Evolutionary conservation across 2,888 invertebrate species (phyloP).

Genomic region (Trichogramma evanescens): DNA sequence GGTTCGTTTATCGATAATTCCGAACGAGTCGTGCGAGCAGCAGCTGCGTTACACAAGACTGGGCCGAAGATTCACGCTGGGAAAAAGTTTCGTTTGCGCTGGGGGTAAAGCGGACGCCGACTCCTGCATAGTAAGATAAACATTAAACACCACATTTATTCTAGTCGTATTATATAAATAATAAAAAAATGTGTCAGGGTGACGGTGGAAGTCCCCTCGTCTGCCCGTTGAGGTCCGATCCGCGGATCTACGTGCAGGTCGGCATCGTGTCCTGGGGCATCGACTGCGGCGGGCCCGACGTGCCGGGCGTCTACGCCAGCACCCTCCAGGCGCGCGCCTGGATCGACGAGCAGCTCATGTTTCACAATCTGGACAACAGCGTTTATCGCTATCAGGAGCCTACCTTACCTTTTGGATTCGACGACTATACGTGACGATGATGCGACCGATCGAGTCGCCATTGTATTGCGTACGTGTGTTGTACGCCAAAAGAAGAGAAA

Average conservation of each 20-base stretch:
- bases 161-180: not conserved
- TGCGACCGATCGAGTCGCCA: too few relatives aligned
- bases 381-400: constrained; percentile 29
- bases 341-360: constrained; percentile 58
- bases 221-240: constrained; percentile 57
- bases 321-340: constrained; percentile 60
- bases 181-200: constrained; percentile 39
- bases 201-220: constrained; percentile 76
- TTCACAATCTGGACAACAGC: constrained; percentile 47
- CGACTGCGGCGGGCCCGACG: constrained; percentile 60
- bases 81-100: constrained; percentile 69
- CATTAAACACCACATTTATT: not conserved
- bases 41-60: constrained; percentile 61
- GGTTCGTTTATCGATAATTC: constrained; percentile 65
- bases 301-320: constrained; percentile 70
- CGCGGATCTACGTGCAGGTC: constrained; percentile 50
- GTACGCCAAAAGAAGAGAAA: too few relatives aligned
- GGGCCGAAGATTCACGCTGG: constrained; percentile 59
- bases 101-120: constrained; percentile 67
- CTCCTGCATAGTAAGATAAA: constrained; percentile 54
- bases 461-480: too few relatives aligned
- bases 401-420: too few relatives aligned
- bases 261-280: constrained; percentile 81
- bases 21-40: constrained; percentile 54
- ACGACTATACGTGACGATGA: too few relatives aligned